Percentiles rank a stretch among this genome's conserved stretches.
Evolutionary conservation across 2,888 invertebrate species (phyloP).

Genomic region (Venustoraphidia nigricollis): DNA sequence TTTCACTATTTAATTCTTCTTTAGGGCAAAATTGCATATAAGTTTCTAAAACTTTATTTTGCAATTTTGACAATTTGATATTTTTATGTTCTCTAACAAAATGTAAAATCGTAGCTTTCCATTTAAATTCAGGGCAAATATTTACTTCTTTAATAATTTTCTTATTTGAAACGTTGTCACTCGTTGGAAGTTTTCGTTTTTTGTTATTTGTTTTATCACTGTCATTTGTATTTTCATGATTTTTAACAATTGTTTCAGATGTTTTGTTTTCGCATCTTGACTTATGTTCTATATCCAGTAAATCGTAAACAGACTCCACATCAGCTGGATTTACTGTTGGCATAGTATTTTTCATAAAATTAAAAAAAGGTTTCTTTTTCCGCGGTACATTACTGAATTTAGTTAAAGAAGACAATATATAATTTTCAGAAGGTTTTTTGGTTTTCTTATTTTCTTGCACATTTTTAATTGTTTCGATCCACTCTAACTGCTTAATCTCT

Average conservation of each 20-base stretch:
- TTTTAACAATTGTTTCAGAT: not conserved
- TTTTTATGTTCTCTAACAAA: not conserved
- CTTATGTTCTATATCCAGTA: conserved; percentile 2
- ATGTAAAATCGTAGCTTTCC: conserved; percentile 4
- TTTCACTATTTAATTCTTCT: no score
- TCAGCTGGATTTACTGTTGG: not conserved
- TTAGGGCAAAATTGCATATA: no score
- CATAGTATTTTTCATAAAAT: conserved; percentile 1
- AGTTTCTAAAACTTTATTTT: conserved; percentile 2
- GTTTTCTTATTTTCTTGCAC: not conserved
- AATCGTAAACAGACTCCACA: not conserved
- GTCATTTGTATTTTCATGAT: not conserved
- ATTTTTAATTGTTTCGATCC: conserved; percentile 1
- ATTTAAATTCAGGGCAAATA: conserved; percentile 1
- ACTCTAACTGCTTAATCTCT: conserved; percentile 1
- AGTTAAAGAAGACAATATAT: not conserved
- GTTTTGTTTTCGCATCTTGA: no score
- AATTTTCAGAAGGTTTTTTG: not conserved
- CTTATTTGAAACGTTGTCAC: not conserved
- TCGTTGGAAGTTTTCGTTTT: not conserved
- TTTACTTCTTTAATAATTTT: not conserved
- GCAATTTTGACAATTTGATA: not conserved
- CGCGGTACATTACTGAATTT: conserved; percentile 1
- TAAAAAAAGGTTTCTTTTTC: conserved; percentile 1
- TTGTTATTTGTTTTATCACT: not conserved